These are phyloP conservation scores for Mandrillus leucophaeus DNA, from an alignment of 2,113 vertebrate genomes.

Conservation along the genomic window DNA sequence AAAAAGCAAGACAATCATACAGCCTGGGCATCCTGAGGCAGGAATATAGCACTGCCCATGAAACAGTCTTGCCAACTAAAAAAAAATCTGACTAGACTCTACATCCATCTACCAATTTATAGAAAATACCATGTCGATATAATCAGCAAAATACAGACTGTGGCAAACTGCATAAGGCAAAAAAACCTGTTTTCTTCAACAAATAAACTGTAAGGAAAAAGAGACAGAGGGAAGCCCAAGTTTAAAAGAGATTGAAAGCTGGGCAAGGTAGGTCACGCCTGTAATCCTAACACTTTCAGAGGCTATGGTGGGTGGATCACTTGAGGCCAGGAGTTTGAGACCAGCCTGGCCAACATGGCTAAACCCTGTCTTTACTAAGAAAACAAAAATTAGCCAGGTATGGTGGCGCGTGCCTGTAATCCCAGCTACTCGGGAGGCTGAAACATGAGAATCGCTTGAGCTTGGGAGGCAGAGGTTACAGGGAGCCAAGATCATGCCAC, in stretches of 20 bases:
- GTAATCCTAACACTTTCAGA: no score
- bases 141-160: slow-evolving; percentile 7
- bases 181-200: not conserved
- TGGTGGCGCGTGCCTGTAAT: no score
- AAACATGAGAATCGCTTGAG: no score
- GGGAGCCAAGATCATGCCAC: no score
- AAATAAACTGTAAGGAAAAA: slow-evolving; percentile 10
- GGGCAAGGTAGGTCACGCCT: no score
- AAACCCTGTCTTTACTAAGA: no score
- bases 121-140: not conserved
- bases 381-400: no score
- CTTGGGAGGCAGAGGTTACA: no score
- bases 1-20: not conserved
- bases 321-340: no score
- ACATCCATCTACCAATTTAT: not conserved
- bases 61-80: not conserved
- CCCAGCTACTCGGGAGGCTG: no score
- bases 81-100: not conserved
- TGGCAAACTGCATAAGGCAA: not conserved
- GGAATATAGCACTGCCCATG: not conserved
- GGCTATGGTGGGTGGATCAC: no score
- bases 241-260: not conserved
- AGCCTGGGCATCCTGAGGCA: not conserved
- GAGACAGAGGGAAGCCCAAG: not conserved
- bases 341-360: no score